phyloP scores from a whole-genome alignment of 1,140 invertebrate species.

The Drosophila tsacasi region DNA sequence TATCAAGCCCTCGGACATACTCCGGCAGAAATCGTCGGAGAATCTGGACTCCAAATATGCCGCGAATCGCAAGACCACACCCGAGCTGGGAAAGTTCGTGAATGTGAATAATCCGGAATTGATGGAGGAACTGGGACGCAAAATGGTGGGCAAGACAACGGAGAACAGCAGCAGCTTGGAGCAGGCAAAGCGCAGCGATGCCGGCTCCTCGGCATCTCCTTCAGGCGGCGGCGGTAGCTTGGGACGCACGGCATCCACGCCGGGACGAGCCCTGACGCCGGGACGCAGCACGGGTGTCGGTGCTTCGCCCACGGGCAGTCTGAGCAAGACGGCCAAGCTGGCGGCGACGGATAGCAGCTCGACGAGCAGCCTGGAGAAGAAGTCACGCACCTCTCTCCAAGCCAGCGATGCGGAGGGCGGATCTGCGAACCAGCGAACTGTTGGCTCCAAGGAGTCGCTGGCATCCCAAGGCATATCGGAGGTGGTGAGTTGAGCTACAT shows the following conservation, averaged over 20 bases:
- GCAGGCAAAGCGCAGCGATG: constrained; percentile 67
- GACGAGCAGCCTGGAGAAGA: constrained; percentile 81
- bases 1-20: constrained; percentile 83
- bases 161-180: constrained; percentile 75
- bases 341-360: constrained; percentile 73
- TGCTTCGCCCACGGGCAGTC: constrained; percentile 77
- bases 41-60: constrained; percentile 75
- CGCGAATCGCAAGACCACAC: constrained; percentile 79
- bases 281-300: constrained; percentile 50
- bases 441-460: constrained; percentile 82
- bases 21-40: constrained; percentile 82
- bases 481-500: constrained; percentile 68
- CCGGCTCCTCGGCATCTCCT: constrained; percentile 21
- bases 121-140: constrained; percentile 81
- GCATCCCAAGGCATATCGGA: constrained; percentile 84
- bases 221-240: constrained; percentile 46
- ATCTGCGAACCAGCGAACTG: constrained; percentile 49
- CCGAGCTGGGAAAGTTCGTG: constrained; percentile 74
- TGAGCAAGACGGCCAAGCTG: constrained; percentile 70
- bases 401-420: constrained; percentile 62
- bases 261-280: constrained; percentile 53
- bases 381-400: constrained; percentile 71
- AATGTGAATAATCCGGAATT: constrained; percentile 79
- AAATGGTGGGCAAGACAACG: constrained; percentile 75
- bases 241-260: constrained; percentile 68